phyloP scores from a whole-genome alignment of 35 echinoderm and acorn worm genomes.

The Apostichopus japonicus region DNA sequence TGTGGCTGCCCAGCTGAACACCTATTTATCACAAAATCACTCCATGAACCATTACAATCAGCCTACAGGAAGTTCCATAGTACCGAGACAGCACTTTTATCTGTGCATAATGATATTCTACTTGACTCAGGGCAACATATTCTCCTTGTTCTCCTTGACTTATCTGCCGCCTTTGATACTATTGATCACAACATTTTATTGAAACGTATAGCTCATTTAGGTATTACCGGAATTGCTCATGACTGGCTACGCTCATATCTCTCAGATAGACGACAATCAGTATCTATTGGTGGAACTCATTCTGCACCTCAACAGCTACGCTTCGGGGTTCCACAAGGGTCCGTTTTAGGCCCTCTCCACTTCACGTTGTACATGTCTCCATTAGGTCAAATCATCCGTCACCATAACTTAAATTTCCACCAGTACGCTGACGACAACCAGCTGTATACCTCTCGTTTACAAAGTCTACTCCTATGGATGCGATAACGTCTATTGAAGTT shows the following conservation, averaged over 20 bases:
- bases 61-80: too few relatives aligned
- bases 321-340: slow-evolving; percentile 68
- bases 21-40: background rate
- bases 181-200: background rate
- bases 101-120: too few relatives aligned
- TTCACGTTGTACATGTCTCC: slow-evolving; percentile 70
- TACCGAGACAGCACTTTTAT: too few relatives aligned
- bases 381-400: slow-evolving; percentile 55
- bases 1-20: background rate
- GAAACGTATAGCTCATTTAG: background rate
- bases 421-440: slow-evolving; percentile 79
- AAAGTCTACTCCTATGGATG: too few relatives aligned
- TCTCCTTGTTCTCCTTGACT: too few relatives aligned
- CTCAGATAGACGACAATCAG: slow-evolving; percentile 6
- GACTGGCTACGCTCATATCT: slow-evolving; percentile 71
- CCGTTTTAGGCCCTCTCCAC: slow-evolving; percentile 63
- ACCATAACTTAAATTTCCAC: slow-evolving; percentile 59
- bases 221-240: slow-evolving; percentile 38
- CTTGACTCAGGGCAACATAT: too few relatives aligned
- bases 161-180: too few relatives aligned
- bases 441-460: slow-evolving; percentile 42
- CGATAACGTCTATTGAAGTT: too few relatives aligned
- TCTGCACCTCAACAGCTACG: slow-evolving; percentile 35
- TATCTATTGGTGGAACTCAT: slow-evolving; percentile 46
- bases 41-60: too few relatives aligned